A percentile compares a stretch with the other conserved stretches of the same genome.
phyloP scores from a whole-genome alignment of 1,140 invertebrate species.

The Octopus bimaculoides region DNA sequence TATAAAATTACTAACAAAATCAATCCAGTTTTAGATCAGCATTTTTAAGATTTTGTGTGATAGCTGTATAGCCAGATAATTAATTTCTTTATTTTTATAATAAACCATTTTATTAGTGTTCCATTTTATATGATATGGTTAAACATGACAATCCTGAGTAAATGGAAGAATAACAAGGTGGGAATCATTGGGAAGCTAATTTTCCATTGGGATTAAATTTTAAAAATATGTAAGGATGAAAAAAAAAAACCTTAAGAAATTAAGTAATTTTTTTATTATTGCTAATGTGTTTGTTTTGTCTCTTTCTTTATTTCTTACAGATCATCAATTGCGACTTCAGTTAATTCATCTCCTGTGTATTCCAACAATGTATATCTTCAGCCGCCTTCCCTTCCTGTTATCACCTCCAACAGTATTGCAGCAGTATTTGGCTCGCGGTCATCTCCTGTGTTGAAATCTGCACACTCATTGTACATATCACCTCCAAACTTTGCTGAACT shows the following conservation, averaged over 20 bases:
- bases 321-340: neutral
- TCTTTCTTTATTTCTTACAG: neutral
- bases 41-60: too few species aligned
- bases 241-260: neutral
- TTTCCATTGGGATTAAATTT: neutral
- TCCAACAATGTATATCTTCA: neutral
- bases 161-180: neutral
- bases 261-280: neutral
- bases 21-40: too few species aligned
- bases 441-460: constrained; percentile 10
- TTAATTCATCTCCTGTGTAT: neutral
- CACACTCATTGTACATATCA: neutral
- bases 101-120: too few species aligned
- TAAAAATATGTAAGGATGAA: neutral
- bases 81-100: too few species aligned
- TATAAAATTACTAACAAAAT: too few species aligned
- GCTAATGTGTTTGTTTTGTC: neutral
- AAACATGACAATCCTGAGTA: neutral
- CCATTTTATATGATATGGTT: too few species aligned
- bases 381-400: constrained; percentile 4
- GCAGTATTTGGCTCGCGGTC: neutral
- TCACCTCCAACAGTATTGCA: constrained; percentile 4
- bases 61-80: too few species aligned
- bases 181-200: neutral
- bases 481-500: neutral